These are phyloP conservation scores for Craseonycteris thonglongyai DNA, from an alignment of 2,113 vertebrate genomes.

Conservation along the genomic window DNA sequence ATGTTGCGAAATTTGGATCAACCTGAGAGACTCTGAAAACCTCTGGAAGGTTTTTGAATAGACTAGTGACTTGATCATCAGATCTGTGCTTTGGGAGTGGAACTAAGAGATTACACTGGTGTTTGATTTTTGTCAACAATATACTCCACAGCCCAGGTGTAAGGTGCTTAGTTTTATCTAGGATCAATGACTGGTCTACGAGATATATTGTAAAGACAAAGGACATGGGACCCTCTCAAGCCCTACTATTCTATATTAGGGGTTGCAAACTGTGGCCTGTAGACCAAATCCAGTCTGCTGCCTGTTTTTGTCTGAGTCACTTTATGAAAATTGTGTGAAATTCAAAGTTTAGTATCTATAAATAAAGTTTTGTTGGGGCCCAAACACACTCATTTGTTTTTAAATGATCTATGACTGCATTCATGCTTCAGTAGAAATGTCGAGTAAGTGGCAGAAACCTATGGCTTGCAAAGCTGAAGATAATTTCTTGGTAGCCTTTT, in stretches of 20 bases:
- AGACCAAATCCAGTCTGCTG: not conserved
- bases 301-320: not conserved
- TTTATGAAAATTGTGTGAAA: not conserved
- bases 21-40: not conserved
- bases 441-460: not conserved
- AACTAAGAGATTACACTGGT: not conserved
- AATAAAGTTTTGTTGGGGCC: not conserved
- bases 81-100: not conserved
- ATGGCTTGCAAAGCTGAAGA: not conserved
- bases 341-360: not conserved
- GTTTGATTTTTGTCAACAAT: not conserved
- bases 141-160: not conserved
- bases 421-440: not conserved
- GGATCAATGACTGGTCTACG: not conserved
- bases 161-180: not conserved
- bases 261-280: not conserved
- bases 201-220: not conserved
- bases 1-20: not conserved
- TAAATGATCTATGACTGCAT: not conserved
- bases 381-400: not conserved
- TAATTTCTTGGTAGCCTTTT: not conserved
- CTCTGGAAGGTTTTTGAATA: not conserved
- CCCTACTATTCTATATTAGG: not conserved
- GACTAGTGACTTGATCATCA: not conserved
- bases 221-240: not conserved